Conservation (phyloP, 2,113 vertebrate species). For the Tetraodon nigroviridis region DNA sequence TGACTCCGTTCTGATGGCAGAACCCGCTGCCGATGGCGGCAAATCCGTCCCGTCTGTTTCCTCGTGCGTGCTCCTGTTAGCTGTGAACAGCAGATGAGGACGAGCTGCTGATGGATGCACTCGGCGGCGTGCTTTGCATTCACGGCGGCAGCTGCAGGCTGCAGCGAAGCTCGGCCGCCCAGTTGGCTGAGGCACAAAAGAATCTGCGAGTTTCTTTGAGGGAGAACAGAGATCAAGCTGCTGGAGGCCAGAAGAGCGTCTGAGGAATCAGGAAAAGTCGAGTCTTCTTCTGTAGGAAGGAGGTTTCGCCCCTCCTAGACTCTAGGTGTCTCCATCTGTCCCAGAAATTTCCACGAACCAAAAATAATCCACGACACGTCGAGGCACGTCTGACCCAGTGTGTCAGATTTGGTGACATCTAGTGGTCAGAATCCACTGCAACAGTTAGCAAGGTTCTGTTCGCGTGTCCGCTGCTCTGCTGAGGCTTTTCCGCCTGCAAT, state of each 20-base stretch:
- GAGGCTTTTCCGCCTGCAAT: no score
- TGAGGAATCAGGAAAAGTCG: not conserved
- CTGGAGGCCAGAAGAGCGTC: conserved; percentile 5
- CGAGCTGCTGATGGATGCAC: conserved; percentile 31
- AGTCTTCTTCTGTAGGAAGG: no score
- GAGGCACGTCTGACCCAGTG: no score
- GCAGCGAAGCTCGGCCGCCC: conserved; percentile 26
- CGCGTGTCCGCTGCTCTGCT: no score
- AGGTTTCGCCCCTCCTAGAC: no score
- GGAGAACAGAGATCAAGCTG: conserved; percentile 28
- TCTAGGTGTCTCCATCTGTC: no score
- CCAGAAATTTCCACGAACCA: no score
- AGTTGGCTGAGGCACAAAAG: conserved; percentile 38
- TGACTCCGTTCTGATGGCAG: not conserved
- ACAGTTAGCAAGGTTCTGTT: no score
- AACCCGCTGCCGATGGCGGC: not conserved
- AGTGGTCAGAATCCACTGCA: no score
- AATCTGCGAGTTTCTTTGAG: conserved; percentile 30
- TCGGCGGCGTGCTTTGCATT: conserved; percentile 38
- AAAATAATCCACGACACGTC: no score
- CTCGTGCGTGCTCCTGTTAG: not conserved
- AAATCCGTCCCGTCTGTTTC: conserved; percentile 5
- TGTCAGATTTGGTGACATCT: no score
- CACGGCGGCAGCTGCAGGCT: conserved; percentile 32
- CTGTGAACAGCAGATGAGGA: conserved; percentile 18